Percentiles rank a stretch among this genome's conserved stretches.
phyloP scores from a whole-genome alignment of 2,113 vertebrate species.

The Tenebrosternarchus preto region DNA sequence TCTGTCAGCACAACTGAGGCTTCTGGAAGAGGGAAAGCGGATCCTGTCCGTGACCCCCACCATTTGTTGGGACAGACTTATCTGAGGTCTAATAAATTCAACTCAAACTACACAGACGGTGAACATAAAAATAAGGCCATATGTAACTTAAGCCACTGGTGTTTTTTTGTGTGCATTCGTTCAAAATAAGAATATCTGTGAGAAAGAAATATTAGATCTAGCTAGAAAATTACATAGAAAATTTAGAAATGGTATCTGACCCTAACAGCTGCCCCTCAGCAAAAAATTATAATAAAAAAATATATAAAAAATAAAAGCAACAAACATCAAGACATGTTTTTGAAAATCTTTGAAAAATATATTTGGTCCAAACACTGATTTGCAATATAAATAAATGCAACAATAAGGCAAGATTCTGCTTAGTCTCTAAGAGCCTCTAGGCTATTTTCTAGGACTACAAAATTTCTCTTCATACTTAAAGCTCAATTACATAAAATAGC shows the following conservation, averaged over 20 bases:
- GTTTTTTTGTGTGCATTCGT: too few species aligned
- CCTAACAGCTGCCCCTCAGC: too few species aligned
- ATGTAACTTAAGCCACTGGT: too few species aligned
- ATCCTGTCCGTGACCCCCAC: conserved; percentile 48
- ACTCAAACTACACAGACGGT: neutral
- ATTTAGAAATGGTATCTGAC: too few species aligned
- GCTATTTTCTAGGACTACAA: conserved; percentile 14
- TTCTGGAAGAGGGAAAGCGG: conserved; percentile 54
- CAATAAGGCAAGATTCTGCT: conserved; percentile 48
- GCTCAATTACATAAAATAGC: conserved; percentile 53
- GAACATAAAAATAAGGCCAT: neutral
- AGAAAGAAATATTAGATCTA: too few species aligned
- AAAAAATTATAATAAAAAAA: conserved; percentile 45
- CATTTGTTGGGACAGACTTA: neutral
- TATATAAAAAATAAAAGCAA: conserved; percentile 40
- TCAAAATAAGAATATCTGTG: neutral
- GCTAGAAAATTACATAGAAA: too few species aligned
- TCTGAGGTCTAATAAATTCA: conserved; percentile 28
- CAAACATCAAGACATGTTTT: conserved; percentile 12
- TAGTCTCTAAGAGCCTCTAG: conserved; percentile 5
- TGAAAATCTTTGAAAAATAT: conserved; percentile 71
- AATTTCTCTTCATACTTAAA: conserved; percentile 36
- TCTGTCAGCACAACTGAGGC: conserved; percentile 68
- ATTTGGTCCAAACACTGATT: conserved; percentile 78
- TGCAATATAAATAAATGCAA: conserved; percentile 73